Conservation (phyloP, 2,797 vertebrate species). For the Gephyroberyx darwinii region DNA sequence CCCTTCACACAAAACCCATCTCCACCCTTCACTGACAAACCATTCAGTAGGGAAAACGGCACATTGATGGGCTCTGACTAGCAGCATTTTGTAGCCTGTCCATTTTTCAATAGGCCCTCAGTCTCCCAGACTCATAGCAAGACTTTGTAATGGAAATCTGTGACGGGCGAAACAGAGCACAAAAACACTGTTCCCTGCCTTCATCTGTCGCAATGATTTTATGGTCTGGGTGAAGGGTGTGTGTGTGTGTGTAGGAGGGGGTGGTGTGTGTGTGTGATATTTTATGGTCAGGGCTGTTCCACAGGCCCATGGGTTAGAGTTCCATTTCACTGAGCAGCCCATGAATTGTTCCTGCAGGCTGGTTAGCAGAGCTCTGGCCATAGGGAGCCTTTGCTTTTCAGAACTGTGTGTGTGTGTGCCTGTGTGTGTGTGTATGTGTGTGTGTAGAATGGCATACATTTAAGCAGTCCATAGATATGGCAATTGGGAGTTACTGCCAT, state of each 20-base stretch:
- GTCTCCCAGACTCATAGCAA: slow-evolving; percentile 73
- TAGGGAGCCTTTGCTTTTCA: slow-evolving; percentile 51
- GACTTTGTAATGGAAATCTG: slow-evolving; percentile 83
- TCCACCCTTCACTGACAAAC: slow-evolving; percentile 70
- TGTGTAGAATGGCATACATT: slow-evolving; percentile 52
- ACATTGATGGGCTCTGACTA: slow-evolving; percentile 75
- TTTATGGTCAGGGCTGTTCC: slow-evolving; percentile 70
- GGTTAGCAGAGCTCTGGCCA: slow-evolving; percentile 62
- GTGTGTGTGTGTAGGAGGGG: slow-evolving; percentile 26
- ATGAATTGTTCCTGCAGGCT: slow-evolving; percentile 69
- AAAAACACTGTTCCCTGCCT: slow-evolving; percentile 77
- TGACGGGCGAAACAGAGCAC: slow-evolving; percentile 73
- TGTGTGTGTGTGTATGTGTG: background rate
- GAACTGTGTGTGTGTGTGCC: slow-evolving; percentile 13
- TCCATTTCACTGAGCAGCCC: slow-evolving; percentile 72
- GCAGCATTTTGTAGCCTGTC: slow-evolving; percentile 76
- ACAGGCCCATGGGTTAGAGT: slow-evolving; percentile 71
- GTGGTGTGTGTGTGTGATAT: slow-evolving; percentile 52
- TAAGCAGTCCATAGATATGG: slow-evolving; percentile 61
- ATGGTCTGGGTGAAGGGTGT: slow-evolving; percentile 64
- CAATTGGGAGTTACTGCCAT: slow-evolving; percentile 64
- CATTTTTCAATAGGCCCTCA: slow-evolving; percentile 69
- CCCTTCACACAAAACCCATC: slow-evolving; percentile 69
- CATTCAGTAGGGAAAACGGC: slow-evolving; percentile 70
- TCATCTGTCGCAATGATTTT: slow-evolving; percentile 78